Evolutionary conservation across 1,140 invertebrate genomes (phyloP).

Genomic region (Plutomurus gul): DNA sequence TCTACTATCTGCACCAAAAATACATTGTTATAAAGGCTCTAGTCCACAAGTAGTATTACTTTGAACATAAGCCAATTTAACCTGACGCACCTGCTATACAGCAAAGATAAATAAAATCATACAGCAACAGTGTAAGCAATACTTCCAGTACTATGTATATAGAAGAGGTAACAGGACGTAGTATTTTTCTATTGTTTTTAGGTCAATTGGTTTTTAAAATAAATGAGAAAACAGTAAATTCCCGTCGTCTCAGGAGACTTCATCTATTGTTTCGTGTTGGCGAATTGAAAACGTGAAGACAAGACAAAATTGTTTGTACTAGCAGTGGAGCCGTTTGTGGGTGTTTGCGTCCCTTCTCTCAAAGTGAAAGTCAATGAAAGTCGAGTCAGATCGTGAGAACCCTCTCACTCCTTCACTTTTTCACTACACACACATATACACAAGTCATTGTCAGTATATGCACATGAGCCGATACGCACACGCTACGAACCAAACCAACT

Average conservation of each 20-base stretch:
- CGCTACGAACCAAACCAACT: background rate
- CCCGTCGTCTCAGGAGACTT: background rate
- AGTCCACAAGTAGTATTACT: too few relatives aligned
- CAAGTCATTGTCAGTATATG: background rate
- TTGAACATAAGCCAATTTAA: too few relatives aligned
- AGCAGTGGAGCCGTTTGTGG: too few relatives aligned
- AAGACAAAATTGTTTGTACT: conserved; percentile 4
- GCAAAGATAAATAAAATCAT: too few relatives aligned
- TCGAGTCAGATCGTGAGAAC: conserved; percentile 19
- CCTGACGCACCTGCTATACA: too few relatives aligned
- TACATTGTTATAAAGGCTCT: too few relatives aligned
- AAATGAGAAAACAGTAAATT: conserved; percentile 14
- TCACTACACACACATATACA: background rate
- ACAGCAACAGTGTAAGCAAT: too few relatives aligned
- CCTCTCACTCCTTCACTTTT: background rate
- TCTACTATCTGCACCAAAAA: too few relatives aligned
- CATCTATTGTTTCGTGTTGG: background rate
- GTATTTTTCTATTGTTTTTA: background rate
- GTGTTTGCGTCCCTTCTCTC: background rate
- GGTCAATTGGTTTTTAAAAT: conserved; percentile 27
- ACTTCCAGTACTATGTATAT: too few relatives aligned
- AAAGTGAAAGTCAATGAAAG: background rate
- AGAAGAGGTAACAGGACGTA: too few relatives aligned
- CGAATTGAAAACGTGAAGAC: conserved; percentile 26
- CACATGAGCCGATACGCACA: too few relatives aligned